phyloP scores from a whole-genome alignment of 2,888 invertebrate species.

The Phania funesta region DNA sequence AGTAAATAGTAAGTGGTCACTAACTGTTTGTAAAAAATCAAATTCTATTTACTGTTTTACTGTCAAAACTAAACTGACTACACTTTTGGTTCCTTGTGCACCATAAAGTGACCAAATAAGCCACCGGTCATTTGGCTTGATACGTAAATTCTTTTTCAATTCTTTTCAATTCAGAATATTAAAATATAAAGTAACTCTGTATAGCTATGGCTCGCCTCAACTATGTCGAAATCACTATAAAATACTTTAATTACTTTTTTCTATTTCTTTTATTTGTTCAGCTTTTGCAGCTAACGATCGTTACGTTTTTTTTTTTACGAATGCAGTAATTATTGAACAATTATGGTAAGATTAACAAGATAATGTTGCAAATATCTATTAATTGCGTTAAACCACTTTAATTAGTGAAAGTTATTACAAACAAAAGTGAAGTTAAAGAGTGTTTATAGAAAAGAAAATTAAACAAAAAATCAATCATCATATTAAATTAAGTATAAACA shows the following conservation, averaged over 20 bases:
- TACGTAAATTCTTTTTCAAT: no score
- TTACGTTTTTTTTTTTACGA: background rate
- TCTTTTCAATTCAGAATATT: no score
- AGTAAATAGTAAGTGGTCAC: no score
- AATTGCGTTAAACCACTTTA: constrained; percentile 25
- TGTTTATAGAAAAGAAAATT: constrained; percentile 27
- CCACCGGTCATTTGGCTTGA: no score
- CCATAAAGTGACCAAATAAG: no score
- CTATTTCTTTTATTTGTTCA: background rate
- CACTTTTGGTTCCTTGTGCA: no score
- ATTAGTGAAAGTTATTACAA: constrained; percentile 47
- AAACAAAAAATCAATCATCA: background rate
- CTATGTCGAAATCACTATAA: background rate
- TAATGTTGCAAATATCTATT: constrained; percentile 14
- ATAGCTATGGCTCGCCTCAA: no score
- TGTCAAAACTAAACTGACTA: no score
- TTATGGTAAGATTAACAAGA: constrained; percentile 43
- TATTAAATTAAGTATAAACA: constrained; percentile 26
- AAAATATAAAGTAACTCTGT: no score
- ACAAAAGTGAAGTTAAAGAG: constrained; percentile 12
- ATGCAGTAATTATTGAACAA: constrained; percentile 55
- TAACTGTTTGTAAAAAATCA: no score
- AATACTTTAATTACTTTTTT: background rate
- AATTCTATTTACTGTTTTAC: no score
- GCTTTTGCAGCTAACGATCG: background rate